Evolutionary conservation across 2,113 vertebrate genomes (phyloP).

Genomic region (Tapirus terrestris): DNA sequence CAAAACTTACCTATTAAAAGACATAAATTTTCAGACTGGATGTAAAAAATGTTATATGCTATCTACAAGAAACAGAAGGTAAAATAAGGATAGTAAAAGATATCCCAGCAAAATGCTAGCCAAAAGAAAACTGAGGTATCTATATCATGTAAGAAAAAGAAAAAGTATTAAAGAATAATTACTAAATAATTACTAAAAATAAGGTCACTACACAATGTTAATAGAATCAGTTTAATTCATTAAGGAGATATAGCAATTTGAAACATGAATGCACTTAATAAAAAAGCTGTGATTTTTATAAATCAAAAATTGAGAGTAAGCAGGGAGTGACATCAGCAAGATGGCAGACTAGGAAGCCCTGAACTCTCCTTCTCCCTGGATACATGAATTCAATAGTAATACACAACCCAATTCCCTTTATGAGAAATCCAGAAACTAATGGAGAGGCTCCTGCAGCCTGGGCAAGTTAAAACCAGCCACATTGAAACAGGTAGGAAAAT

Average conservation of each 20-base stretch:
- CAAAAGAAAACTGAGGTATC: not conserved
- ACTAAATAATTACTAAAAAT: not conserved
- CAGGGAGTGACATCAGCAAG: not conserved
- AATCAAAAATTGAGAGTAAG: not conserved
- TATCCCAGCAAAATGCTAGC: not conserved
- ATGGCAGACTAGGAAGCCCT: not conserved
- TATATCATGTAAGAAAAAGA: not conserved
- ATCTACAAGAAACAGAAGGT: not conserved
- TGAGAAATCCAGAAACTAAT: not conserved
- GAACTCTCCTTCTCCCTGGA: not conserved
- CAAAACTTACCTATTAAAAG: not conserved
- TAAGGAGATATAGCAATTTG: not conserved
- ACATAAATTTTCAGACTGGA: not conserved
- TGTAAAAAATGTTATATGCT: not conserved
- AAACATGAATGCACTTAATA: not conserved
- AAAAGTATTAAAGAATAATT: not conserved
- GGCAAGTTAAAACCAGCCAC: not conserved
- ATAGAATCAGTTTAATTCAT: not conserved
- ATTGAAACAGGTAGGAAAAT: not conserved
- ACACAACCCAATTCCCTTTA: not conserved
- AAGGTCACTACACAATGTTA: not conserved
- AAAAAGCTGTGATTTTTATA: not conserved
- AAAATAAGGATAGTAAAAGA: not conserved
- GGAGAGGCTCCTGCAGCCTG: not conserved
- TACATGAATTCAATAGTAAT: not conserved